Percentiles rank a stretch among this genome's conserved stretches.
These are phyloP conservation scores for Alcedo atthis DNA, from an alignment of 2,797 vertebrate species.

Conservation along the genomic window DNA sequence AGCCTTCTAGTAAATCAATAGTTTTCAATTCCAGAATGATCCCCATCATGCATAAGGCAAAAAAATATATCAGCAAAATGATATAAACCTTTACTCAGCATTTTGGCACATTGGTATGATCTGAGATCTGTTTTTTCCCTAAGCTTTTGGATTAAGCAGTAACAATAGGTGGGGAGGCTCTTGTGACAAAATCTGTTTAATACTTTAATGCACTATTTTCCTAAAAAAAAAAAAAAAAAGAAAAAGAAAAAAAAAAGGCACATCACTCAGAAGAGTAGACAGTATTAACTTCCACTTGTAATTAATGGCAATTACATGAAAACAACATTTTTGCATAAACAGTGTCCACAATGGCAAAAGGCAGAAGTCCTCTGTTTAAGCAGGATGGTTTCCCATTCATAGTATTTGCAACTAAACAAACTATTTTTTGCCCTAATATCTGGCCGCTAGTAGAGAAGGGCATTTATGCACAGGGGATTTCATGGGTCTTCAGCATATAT, in stretches of 20 bases:
- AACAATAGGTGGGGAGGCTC: neutral
- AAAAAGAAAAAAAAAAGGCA: neutral
- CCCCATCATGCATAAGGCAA: neutral
- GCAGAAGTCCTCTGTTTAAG: neutral
- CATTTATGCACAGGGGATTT: neutral
- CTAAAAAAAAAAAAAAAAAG: neutral
- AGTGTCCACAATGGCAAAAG: neutral
- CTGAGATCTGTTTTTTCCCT: conserved; percentile 5
- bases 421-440: neutral
- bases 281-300: neutral
- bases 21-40: neutral
- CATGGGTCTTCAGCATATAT: neutral
- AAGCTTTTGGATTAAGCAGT: conserved; percentile 9
- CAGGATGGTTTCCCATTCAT: neutral
- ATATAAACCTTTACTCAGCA: conserved; percentile 10
- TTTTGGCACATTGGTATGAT: neutral
- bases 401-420: neutral
- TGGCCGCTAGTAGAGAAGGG: neutral
- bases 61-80: neutral
- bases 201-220: neutral
- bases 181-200: neutral
- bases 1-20: neutral
- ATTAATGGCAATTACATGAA: neutral
- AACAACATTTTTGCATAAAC: neutral
- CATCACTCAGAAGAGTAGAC: neutral